Conservation (phyloP, 2,888 invertebrate genomes). For the Deilephila porcellus region DNA sequence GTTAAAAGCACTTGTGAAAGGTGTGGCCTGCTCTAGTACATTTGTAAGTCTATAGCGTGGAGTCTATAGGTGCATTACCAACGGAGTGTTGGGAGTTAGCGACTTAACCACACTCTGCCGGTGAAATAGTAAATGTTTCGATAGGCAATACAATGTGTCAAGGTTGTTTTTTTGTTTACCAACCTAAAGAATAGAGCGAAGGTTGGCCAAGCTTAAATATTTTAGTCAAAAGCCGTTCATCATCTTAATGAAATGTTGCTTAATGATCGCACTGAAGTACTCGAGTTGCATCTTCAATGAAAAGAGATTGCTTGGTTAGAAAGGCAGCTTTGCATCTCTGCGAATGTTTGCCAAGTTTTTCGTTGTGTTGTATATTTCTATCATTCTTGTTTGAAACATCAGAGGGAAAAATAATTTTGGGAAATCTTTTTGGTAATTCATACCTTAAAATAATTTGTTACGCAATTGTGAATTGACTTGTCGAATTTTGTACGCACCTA, state of each 20-base stretch:
- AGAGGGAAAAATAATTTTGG: too few relatives aligned
- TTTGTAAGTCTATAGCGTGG: slow-evolving; percentile 29
- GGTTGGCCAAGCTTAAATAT: slow-evolving; percentile 21
- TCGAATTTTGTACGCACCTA: background rate
- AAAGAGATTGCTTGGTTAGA: slow-evolving; percentile 11
- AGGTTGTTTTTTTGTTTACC: slow-evolving; percentile 47
- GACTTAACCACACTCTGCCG: slow-evolving; percentile 39
- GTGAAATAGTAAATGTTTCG: slow-evolving; percentile 46
- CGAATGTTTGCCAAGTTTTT: background rate
- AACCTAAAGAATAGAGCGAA: slow-evolving; percentile 32
- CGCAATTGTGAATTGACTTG: background rate
- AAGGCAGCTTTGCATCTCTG: background rate
- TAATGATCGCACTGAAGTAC: slow-evolving; percentile 12
- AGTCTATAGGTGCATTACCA: slow-evolving; percentile 47
- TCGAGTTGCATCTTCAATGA: slow-evolving; percentile 15
- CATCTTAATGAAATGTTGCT: slow-evolving; percentile 17
- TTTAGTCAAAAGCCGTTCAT: slow-evolving; percentile 19
- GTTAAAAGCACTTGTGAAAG: too few relatives aligned
- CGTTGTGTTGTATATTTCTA: background rate
- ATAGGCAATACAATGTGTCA: slow-evolving; percentile 47
- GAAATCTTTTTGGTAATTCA: background rate
- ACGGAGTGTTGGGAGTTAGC: slow-evolving; percentile 43
- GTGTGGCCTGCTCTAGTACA: slow-evolving; percentile 14
- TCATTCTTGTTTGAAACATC: too few relatives aligned
- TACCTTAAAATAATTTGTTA: background rate